Conservation (phyloP, 2,113 vertebrate genomes). For the Amblyornis subalaris region DNA sequence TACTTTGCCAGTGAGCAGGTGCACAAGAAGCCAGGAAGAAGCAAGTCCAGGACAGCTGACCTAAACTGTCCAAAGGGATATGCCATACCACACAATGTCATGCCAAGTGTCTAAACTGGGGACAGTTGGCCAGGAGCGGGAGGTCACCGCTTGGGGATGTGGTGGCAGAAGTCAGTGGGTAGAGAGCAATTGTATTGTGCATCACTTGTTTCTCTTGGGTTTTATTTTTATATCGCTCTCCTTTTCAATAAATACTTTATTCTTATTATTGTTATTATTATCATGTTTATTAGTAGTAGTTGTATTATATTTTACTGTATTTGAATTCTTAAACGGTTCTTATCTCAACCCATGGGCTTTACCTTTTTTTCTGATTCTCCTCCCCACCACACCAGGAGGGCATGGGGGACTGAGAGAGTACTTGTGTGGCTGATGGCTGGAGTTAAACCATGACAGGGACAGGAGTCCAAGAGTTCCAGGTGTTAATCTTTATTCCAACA, state of each 20-base stretch:
- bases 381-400: background rate
- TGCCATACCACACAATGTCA: background rate
- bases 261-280: background rate
- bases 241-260: background rate
- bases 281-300: background rate
- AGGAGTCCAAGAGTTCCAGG: background rate
- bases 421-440: background rate
- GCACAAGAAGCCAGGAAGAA: background rate
- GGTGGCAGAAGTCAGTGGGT: background rate
- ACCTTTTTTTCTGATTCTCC: background rate
- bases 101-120: background rate
- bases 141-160: background rate
- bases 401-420: background rate
- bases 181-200: background rate
- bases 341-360: background rate
- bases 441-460: background rate
- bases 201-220: background rate
- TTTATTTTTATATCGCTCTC: background rate
- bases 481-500: background rate
- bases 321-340: background rate
- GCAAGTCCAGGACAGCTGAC: background rate
- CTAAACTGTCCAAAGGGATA: background rate
- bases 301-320: background rate
- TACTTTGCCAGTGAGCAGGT: background rate
- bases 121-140: background rate